A percentile compares a stretch with the other conserved stretches of the same genome.
phyloP scores from a whole-genome alignment of 2,888 invertebrate genomes.

The Agonopterix arenella region DNA sequence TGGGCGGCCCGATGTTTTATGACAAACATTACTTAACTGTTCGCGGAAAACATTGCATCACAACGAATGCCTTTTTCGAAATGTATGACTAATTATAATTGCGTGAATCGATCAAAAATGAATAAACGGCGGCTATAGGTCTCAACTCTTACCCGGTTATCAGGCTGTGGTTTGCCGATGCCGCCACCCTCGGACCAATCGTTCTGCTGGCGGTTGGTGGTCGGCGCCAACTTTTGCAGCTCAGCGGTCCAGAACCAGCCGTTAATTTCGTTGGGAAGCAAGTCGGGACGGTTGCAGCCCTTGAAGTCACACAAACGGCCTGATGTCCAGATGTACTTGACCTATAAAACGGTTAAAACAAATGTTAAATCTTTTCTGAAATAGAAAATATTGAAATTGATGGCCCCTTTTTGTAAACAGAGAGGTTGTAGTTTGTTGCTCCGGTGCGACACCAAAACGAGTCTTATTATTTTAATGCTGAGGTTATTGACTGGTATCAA shows the following conservation, averaged over 20 bases:
- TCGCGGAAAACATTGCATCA: slow-evolving; percentile 52
- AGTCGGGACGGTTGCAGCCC: slow-evolving; percentile 90
- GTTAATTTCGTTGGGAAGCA: slow-evolving; percentile 87
- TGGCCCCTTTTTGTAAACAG: no score
- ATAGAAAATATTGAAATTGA: no score
- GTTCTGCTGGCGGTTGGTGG: slow-evolving; percentile 87
- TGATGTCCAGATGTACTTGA: slow-evolving; percentile 94
- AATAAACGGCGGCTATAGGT: neutral
- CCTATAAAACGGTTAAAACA: slow-evolving; percentile 56
- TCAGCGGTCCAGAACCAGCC: slow-evolving; percentile 97
- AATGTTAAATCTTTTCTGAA: no score
- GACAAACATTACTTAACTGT: slow-evolving; percentile 61
- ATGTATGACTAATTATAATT: slow-evolving; percentile 23
- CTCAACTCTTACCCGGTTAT: slow-evolving; percentile 79
- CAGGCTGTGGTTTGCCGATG: slow-evolving; percentile 91
- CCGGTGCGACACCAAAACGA: no score
- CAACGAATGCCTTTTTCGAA: slow-evolving; percentile 42
- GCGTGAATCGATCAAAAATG: no score
- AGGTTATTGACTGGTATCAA: no score
- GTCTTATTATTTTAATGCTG: no score
- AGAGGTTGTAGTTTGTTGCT: no score
- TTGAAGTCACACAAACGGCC: slow-evolving; percentile 94
- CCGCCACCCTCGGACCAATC: slow-evolving; percentile 94
- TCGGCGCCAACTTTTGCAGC: slow-evolving; percentile 89
- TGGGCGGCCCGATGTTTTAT: slow-evolving; percentile 37